A percentile compares a stretch with the other conserved stretches of the same genome.
Conservation (phyloP, 2,113 vertebrate genomes). For the Porphyrio hochstetteri region DNA sequence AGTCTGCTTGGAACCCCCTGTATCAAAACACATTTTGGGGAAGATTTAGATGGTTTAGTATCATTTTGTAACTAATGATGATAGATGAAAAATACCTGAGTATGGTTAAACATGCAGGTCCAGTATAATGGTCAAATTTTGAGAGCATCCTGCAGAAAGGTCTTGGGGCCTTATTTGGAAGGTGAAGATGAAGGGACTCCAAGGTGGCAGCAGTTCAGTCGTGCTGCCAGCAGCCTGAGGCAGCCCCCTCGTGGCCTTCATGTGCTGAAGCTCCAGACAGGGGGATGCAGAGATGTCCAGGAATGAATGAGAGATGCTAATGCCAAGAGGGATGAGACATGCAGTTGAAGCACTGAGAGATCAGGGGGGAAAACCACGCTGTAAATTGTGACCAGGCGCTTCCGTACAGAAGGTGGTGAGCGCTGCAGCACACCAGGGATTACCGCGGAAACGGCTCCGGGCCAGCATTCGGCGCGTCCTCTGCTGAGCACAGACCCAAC, state of each 20-base stretch:
- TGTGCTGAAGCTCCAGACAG: neutral
- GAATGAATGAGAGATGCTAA: neutral
- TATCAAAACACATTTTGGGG: neutral
- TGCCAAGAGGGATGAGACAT: too few species aligned
- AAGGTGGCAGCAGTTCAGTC: neutral
- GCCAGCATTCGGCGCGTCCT: rapidly evolving
- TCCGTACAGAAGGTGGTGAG: rapidly evolving
- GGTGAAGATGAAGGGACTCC: neutral
- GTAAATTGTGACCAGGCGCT: rapidly evolving
- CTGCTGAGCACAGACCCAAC: rapidly evolving
- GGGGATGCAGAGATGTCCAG: neutral
- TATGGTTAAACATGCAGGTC: too few species aligned
- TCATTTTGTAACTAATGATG: too few species aligned
- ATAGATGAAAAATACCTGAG: too few species aligned
- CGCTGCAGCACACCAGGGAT: rapidly evolving
- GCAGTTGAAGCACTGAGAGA: neutral
- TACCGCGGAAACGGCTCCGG: too few species aligned
- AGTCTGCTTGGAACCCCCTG: neutral
- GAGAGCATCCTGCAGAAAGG: neutral
- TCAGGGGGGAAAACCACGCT: neutral
- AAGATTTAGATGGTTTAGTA: too few species aligned
- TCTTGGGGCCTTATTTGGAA: too few species aligned
- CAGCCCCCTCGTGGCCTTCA: conserved; percentile 20
- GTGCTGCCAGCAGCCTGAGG: neutral
- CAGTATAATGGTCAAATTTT: too few species aligned